Base-by-base conservation (phyloP, 1,140 invertebrate genomes). In the Leucophenga varia region DNA sequence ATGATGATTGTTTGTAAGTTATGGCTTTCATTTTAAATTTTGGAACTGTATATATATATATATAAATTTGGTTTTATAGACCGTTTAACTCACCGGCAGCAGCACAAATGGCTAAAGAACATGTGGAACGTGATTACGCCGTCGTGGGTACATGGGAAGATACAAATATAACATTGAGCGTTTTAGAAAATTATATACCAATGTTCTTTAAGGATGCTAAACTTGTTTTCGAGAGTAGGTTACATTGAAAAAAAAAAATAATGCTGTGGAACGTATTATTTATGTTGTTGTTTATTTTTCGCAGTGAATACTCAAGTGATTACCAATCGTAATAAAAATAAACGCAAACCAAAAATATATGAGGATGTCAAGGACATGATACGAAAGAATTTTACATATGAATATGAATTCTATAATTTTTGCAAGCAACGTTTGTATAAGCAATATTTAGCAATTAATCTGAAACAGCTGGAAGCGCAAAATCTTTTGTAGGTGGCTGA, bases 381-480 rank as follows among this genome's bases (percentile, higher is more conserved):
- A 1, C 79, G 90, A 44, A 81, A 79, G 37, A 93, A 94, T 72
- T 91, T 95, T 67, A 93, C 91, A 0, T 77, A 87, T 39, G 92
- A 95, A 77, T 90, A 93, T 14, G 91, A 94, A 65, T 92, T 95
- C 64, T 95, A 93, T 72, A 83, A 94, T 59, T 95, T 94, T 71
- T 93, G 90, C 65, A 85, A 84, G 59, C 90, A 94, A 72, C 80
- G 91, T 57, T 77, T 95, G 5, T 85, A 93, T 58, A 82, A 85
- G 64, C 91, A 94, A 68, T 81, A 89, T 44, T 77, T 86, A 45
- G 89, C 90, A 0, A 73, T 91, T 3, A 80, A 83, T 56, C 71
- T 81, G 25, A 53, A 69, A 25, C 57, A 61, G 21, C 35, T 72
- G 44, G 38, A 71, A 19, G 50, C 54, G 44, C 54, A 57, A 10